Percentiles rank a stretch among this genome's conserved stretches.
phyloP scores from a whole-genome alignment of 2,888 invertebrate species.

The Drymonia ruficornis region DNA sequence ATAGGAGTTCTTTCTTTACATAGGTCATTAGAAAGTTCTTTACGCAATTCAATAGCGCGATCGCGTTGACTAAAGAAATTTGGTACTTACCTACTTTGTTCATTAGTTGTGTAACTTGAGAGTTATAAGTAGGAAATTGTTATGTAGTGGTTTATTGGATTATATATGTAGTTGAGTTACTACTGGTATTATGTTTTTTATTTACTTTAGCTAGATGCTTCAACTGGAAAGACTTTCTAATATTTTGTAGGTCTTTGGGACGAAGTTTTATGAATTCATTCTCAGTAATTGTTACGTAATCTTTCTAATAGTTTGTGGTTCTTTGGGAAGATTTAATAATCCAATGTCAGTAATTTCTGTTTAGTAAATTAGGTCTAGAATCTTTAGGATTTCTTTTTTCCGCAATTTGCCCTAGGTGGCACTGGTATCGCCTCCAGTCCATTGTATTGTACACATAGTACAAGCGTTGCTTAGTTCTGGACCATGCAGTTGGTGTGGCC shows the following conservation, averaged over 20 bases:
- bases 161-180: background rate
- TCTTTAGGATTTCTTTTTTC: too few relatives aligned
- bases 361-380: too few relatives aligned
- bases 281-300: too few relatives aligned
- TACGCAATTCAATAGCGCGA: conserved; percentile 34
- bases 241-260: background rate
- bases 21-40: conserved; percentile 48
- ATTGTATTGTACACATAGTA: too few relatives aligned
- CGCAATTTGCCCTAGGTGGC: too few relatives aligned
- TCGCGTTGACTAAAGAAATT: conserved; percentile 26
- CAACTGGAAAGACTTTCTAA: background rate
- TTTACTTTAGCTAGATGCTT: background rate
- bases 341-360: too few relatives aligned
- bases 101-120: conserved; percentile 28
- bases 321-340: too few relatives aligned
- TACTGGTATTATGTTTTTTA: background rate
- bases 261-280: too few relatives aligned
- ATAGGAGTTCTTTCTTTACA: conserved; percentile 32
- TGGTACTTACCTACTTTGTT: conserved; percentile 16
- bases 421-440: too few relatives aligned
- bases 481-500: too few relatives aligned
- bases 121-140: background rate
- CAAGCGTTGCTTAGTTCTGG: too few relatives aligned
- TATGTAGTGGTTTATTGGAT: conserved; percentile 4
- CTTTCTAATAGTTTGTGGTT: background rate